phyloP scores from a whole-genome alignment of 2,888 invertebrate genomes.

The Sinhomidia bicolor region DNA sequence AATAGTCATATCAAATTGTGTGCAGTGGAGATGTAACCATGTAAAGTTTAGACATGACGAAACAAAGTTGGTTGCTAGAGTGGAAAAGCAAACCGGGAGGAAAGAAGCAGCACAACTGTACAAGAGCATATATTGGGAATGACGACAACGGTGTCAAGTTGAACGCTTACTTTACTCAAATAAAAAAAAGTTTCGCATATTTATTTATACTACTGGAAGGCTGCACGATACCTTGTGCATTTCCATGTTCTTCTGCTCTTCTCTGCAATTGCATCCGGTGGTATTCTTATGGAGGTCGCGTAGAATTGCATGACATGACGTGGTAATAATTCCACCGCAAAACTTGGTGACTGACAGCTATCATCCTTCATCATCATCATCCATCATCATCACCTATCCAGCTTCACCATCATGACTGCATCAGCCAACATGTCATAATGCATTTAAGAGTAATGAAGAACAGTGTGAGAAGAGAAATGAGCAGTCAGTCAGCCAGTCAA shows the following conservation, averaged over 20 bases:
- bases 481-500: slow-evolving; percentile 11
- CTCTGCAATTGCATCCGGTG: slow-evolving; percentile 24
- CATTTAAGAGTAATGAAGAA: too few species aligned
- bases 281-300: neutral
- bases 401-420: neutral
- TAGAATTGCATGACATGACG: too few species aligned
- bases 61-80: neutral
- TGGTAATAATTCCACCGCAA: too few species aligned
- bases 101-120: slow-evolving; percentile 41
- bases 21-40: neutral
- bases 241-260: neutral
- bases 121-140: neutral
- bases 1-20: neutral
- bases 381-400: too few species aligned
- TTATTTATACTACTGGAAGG: neutral
- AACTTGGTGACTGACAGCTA: slow-evolving; percentile 32
- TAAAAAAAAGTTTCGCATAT: neutral
- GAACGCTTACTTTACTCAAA: neutral
- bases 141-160: slow-evolving; percentile 3
- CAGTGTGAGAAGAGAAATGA: neutral
- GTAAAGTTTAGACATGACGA: neutral
- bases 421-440: neutral
- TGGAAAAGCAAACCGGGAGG: slow-evolving; percentile 15
- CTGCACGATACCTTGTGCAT: too few species aligned
- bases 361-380: slow-evolving; percentile 22